Evolutionary conservation across 2,888 invertebrate genomes (phyloP), one percentile per base, ranked within the genome.

Genomic region (Sphaeridia pumilis): DNA sequence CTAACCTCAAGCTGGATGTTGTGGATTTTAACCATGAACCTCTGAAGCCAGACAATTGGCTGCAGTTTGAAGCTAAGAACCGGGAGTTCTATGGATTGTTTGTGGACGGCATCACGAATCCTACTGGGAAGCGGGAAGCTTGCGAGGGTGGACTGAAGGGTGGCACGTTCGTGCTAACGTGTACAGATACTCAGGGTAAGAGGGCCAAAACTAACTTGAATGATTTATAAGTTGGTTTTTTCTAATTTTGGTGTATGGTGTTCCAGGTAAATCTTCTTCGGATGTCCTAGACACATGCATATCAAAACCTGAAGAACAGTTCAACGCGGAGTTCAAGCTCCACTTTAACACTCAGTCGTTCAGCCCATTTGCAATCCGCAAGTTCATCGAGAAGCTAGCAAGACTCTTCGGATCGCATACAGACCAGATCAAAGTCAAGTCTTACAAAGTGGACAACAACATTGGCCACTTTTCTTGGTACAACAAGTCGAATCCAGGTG

Each of bases 81-180:
- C 84, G 87, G 67, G 88, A 87, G 72, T 86, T 94, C 72, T 87
- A 80, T 68, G 92, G 92, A 0, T 77, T 94, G 49, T 89, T 90
- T 1, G 73, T 82, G 56, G 74, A 78, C 0, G 73, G 74, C 1
- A 84, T 90, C 69, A 76, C 78, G 21, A 86, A 87, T 27, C 76
- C 78, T 14, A 80, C 80, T 58, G 83, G 84, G 10, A 17, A 7
- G 3, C n/a, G 20, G 21, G 28, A 14, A 28, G 12, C 31, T 3
- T 28, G 12, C 10, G 25, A 34, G 14, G 44, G 27, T 14, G 42
- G 49, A 10, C 34, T 49, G 4, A 49, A 44, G 22, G 49, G 49
- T 5, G 49, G 49, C 12, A 42, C 22, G 43, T 49, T 34, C 20
- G 27, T 43, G 5, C 24, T 49, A 2, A 12, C 31, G 17, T 49